Conservation (phyloP, 64 coral and sea anemone species). For the Catalaphyllia jardinei region DNA sequence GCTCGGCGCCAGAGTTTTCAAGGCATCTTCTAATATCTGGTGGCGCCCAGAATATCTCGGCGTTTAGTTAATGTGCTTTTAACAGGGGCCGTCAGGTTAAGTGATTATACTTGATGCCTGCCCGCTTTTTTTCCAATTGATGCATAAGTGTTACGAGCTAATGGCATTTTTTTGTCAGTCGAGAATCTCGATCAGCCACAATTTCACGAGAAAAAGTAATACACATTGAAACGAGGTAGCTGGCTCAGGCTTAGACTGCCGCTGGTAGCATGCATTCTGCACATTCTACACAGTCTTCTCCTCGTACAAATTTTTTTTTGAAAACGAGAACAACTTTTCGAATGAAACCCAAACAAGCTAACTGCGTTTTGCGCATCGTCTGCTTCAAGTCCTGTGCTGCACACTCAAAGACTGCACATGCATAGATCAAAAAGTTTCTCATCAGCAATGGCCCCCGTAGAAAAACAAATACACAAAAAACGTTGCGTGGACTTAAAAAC, state of each 20-base stretch:
- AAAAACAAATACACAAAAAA: not conserved
- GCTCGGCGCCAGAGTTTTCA: not conserved
- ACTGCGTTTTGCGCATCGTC: not conserved
- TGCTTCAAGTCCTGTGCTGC: too few relatives aligned
- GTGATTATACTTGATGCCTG: constrained; percentile 4
- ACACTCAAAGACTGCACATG: not conserved
- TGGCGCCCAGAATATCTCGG: constrained; percentile 1
- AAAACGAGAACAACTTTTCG: not conserved
- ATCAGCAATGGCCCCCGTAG: not conserved
- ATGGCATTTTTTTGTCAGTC: not conserved
- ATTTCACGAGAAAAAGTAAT: not conserved
- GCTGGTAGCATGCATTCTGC: not conserved
- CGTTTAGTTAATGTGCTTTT: constrained; percentile 34
- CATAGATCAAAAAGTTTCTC: not conserved
- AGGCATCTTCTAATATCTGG: not conserved
- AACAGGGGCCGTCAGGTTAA: constrained; percentile 26
- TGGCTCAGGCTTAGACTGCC: not conserved
- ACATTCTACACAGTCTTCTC: not conserved
- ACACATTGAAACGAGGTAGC: not conserved
- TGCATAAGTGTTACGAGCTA: not conserved
- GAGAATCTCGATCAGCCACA: not conserved
- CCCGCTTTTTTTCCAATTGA: not conserved
- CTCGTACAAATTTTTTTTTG: too few relatives aligned
- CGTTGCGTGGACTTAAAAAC: not conserved
- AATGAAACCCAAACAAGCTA: not conserved